A percentile compares a stretch with the other conserved stretches of the same genome.
These are phyloP conservation scores for Reticulitermes speratus DNA, from an alignment of 1,140 invertebrate genomes.

Conservation along the genomic window DNA sequence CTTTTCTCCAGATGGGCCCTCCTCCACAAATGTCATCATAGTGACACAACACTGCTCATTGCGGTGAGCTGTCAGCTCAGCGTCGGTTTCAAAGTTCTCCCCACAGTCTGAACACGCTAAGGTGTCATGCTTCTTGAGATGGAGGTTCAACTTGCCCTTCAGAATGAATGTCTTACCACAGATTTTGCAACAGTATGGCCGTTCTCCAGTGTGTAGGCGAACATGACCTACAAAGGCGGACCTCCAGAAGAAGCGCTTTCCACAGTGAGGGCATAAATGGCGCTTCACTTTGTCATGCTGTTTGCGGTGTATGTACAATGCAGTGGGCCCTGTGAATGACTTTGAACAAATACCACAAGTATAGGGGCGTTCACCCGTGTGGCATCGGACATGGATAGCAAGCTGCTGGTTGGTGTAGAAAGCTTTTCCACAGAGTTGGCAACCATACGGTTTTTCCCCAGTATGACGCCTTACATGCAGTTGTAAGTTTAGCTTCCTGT, in stretches of 20 bases:
- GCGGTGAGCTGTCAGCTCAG: constrained; percentile 10
- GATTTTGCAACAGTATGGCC: constrained; percentile 22
- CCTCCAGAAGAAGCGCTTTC: constrained; percentile 24
- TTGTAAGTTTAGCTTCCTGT: constrained; percentile 57
- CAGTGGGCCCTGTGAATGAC: constrained; percentile 24
- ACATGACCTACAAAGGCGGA: constrained; percentile 21
- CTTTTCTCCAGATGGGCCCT: neutral
- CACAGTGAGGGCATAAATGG: constrained; percentile 22
- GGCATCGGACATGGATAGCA: constrained; percentile 28
- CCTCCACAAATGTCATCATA: constrained; percentile 20
- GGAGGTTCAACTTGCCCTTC: constrained; percentile 21
- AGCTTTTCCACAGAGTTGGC: constrained; percentile 58
- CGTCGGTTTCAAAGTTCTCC: neutral
- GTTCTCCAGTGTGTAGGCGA: constrained; percentile 21
- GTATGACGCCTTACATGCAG: constrained; percentile 74
- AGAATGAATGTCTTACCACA: constrained; percentile 26
- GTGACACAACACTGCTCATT: constrained; percentile 20
- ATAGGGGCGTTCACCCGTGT: constrained; percentile 30
- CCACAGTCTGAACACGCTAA: constrained; percentile 25
- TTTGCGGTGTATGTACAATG: constrained; percentile 25
- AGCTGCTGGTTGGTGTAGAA: constrained; percentile 26
- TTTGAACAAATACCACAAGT: constrained; percentile 26
- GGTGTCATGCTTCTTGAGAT: constrained; percentile 8
- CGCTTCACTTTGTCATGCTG: neutral
- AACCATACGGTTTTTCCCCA: constrained; percentile 79